Conservation (phyloP, 2,113 vertebrate genomes). For the Rhagologus leucostigma region DNA sequence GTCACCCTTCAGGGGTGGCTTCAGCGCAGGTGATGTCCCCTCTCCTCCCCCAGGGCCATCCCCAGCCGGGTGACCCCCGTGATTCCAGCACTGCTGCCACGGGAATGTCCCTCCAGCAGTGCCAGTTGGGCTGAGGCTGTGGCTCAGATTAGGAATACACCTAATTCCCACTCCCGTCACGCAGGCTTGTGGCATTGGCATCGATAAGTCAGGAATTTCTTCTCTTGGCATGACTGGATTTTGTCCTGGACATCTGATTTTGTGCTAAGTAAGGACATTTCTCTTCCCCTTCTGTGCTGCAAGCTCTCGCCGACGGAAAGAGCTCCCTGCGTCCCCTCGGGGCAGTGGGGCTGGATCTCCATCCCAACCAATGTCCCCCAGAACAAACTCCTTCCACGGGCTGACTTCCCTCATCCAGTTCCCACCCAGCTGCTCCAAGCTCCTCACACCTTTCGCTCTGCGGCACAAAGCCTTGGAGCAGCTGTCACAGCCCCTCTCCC, state of each 20-base stretch:
- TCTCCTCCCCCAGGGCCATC: neutral
- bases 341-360: neutral
- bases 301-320: no score
- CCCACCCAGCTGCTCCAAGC: neutral
- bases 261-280: neutral
- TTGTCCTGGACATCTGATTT: neutral
- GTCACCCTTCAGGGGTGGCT: neutral
- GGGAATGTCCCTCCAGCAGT: neutral
- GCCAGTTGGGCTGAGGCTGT: neutral
- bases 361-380: fast-evolving
- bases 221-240: neutral
- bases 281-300: neutral
- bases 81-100: neutral
- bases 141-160: neutral
- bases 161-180: neutral
- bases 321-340: neutral
- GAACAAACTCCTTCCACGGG: neutral
- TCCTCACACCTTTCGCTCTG: neutral
- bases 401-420: neutral
- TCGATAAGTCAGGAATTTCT: fast-evolving
- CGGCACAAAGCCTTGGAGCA: neutral
- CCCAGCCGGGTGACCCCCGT: fast-evolving
- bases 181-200: neutral
- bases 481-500: neutral
- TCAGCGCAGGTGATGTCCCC: neutral